phyloP scores from a whole-genome alignment of 2,888 invertebrate genomes.

The Rhodophaea formosa region DNA sequence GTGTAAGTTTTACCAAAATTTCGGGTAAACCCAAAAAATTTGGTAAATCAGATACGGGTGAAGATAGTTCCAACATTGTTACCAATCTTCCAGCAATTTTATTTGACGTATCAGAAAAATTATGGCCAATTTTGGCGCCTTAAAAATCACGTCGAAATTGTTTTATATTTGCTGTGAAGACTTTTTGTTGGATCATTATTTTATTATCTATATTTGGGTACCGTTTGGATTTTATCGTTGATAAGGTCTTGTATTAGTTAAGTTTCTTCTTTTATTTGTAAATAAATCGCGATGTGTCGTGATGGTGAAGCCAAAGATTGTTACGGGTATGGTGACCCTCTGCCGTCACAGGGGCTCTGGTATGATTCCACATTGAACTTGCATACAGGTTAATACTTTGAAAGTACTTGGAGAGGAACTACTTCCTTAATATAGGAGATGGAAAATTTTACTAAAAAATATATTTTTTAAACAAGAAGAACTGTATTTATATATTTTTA shows the following conservation, averaged over 20 bases:
- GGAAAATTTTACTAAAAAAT: too few relatives aligned
- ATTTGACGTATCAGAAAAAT: background rate
- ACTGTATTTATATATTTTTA: too few relatives aligned
- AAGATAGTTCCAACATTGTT: constrained; percentile 17
- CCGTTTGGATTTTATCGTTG: constrained; percentile 50
- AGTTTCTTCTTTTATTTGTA: constrained; percentile 53
- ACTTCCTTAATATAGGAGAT: too few relatives aligned
- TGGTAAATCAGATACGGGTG: constrained; percentile 20
- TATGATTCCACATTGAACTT: constrained; percentile 47
- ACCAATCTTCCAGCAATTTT: constrained; percentile 4
- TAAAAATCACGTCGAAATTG: background rate
- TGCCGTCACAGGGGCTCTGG: constrained; percentile 75
- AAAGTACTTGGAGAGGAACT: too few relatives aligned
- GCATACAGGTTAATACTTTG: constrained; percentile 3
- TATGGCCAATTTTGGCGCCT: background rate
- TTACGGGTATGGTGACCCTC: constrained; percentile 82
- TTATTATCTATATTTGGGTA: constrained; percentile 49
- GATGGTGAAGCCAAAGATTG: constrained; percentile 82
- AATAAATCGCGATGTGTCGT: constrained; percentile 78
- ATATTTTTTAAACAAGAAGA: too few relatives aligned
- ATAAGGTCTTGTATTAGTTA: constrained; percentile 49
- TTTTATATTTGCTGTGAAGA: constrained; percentile 14
- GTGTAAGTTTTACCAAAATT: constrained; percentile 18
- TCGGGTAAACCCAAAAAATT: constrained; percentile 25
- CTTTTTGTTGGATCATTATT: constrained; percentile 50